Conservation (phyloP, 2,888 invertebrate genomes). For the Sinhomidia bicolor region DNA sequence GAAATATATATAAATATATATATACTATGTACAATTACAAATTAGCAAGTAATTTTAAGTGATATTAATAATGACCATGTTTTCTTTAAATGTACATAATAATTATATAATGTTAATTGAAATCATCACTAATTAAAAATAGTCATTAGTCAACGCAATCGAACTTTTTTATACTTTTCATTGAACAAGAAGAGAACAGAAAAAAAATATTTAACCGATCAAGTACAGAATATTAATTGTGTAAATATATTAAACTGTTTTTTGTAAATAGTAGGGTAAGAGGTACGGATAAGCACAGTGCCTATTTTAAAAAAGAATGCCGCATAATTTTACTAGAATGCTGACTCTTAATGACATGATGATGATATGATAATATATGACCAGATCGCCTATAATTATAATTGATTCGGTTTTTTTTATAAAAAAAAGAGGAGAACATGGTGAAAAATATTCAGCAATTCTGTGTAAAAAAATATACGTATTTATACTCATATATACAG, state of each 20-base stretch:
- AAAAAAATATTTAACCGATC: constrained; percentile 5
- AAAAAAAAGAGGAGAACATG: not conserved
- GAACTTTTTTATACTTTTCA: constrained; percentile 69
- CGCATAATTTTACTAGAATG: constrained; percentile 16
- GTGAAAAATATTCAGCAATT: not conserved
- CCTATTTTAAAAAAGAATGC: constrained; percentile 54
- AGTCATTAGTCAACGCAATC: constrained; percentile 72
- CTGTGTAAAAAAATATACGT: not conserved
- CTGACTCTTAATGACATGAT: too few species aligned
- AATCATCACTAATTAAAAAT: constrained; percentile 47
- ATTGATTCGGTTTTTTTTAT: too few species aligned
- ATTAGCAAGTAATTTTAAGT: too few species aligned
- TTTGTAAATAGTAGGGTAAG: not conserved
- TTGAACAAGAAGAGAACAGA: too few species aligned
- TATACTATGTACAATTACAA: too few species aligned
- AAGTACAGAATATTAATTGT: not conserved
- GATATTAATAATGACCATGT: not conserved
- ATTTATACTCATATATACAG: too few species aligned
- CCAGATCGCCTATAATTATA: constrained; percentile 46
- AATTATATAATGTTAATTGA: constrained; percentile 24
- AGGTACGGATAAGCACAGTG: constrained; percentile 65
- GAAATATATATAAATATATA: too few species aligned
- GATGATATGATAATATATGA: constrained; percentile 14
- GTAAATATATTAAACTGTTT: not conserved
- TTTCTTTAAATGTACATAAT: constrained; percentile 10